phyloP scores from a whole-genome alignment of 2,888 invertebrate species.

The Metallyticus violacea region DNA sequence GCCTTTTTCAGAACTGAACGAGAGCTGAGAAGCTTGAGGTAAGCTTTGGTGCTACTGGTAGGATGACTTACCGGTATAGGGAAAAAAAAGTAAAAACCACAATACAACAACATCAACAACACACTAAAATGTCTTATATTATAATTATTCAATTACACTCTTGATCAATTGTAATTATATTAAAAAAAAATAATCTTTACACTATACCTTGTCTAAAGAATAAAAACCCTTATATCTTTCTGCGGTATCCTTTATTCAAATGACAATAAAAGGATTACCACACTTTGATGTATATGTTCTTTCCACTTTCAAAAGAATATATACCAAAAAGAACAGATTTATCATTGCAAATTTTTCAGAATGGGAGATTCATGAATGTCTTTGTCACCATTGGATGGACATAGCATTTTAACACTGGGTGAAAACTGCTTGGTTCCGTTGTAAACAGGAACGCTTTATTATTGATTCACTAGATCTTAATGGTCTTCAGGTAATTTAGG shows the following conservation, averaged over 20 bases:
- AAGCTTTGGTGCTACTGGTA: conserved; percentile 14
- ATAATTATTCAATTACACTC: conserved; percentile 1
- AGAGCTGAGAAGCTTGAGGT: conserved; percentile 32
- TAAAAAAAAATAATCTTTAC: neutral
- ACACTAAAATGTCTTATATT: conserved; percentile 10
- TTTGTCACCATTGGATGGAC: neutral
- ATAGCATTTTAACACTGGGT: neutral
- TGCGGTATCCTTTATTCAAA: conserved; percentile 14
- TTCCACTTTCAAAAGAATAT: neutral
- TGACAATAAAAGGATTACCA: neutral
- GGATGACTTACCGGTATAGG: conserved; percentile 13
- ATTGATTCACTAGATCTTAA: neutral
- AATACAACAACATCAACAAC: conserved; percentile 11
- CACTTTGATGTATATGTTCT: neutral
- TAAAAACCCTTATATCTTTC: conserved; percentile 8
- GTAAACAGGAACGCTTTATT: neutral
- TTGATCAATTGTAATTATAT: conserved; percentile 9
- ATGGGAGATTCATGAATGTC: neutral
- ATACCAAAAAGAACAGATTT: neutral
- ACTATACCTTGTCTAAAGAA: conserved; percentile 9
- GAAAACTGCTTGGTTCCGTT: neutral
- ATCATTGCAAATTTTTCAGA: neutral
- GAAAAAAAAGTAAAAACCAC: neutral
- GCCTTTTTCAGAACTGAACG: conserved; percentile 32
- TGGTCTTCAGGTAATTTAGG: neutral